These are phyloP conservation scores for Atethmia centrago DNA, from an alignment of 2,888 invertebrate genomes.

Conservation along the genomic window DNA sequence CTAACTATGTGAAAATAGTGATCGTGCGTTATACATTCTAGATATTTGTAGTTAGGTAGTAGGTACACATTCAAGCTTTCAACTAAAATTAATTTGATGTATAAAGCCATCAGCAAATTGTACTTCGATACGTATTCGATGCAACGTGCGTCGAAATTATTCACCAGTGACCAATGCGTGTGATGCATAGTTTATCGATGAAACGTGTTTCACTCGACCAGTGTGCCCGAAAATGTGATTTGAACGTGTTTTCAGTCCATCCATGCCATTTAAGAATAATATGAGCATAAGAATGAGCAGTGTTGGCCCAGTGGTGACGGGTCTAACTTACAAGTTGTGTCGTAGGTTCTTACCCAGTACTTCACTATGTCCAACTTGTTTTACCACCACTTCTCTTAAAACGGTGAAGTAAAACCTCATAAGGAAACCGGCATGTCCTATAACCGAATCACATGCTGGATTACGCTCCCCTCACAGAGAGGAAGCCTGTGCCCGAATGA, in stretches of 20 bases:
- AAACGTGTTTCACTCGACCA: constrained; percentile 24
- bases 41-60: too few species aligned
- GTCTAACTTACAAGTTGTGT: too few species aligned
- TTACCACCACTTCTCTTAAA: too few species aligned
- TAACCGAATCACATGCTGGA: too few species aligned
- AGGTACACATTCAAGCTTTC: neutral
- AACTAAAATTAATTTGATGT: constrained; percentile 9
- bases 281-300: too few species aligned
- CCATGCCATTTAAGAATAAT: neutral
- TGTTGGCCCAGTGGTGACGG: too few species aligned
- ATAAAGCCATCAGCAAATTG: constrained; percentile 16
- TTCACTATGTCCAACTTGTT: too few species aligned
- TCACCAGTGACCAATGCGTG: constrained; percentile 22
- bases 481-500: too few species aligned
- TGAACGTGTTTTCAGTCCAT: neutral
- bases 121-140: constrained; percentile 5
- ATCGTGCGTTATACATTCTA: neutral
- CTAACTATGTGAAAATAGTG: neutral
- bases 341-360: too few species aligned
- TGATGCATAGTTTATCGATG: constrained; percentile 28
- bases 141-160: constrained; percentile 20
- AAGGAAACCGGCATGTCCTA: too few species aligned
- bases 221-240: neutral
- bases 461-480: too few species aligned
- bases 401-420: too few species aligned